A percentile compares a stretch with the other conserved stretches of the same genome.
Conservation (phyloP, 2,113 vertebrate genomes). For the Malurus alboscapulatus region DNA sequence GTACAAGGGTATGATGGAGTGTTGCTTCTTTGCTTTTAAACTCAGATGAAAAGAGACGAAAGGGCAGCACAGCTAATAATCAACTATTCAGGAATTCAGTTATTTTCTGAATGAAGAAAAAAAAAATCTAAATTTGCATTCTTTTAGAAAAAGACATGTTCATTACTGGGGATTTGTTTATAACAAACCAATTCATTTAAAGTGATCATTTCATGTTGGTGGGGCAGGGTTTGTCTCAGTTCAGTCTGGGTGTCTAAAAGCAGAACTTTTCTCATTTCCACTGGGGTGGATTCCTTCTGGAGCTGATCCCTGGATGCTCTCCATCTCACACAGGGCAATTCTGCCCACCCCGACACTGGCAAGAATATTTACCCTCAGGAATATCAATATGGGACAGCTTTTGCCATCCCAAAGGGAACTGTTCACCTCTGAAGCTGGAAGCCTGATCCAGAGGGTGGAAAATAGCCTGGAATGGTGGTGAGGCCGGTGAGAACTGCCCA, state of each 20-base stretch:
- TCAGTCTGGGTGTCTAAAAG: not conserved
- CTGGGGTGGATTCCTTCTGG: not conserved
- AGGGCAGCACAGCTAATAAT: not conserved
- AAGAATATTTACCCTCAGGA: not conserved
- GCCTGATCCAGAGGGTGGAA: not conserved
- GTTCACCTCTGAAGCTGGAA: not conserved
- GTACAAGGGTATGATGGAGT: not conserved
- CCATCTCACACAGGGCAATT: not conserved
- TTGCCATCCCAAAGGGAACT: not conserved
- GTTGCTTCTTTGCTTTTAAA: not conserved
- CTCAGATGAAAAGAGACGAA: not conserved
- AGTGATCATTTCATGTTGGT: not conserved
- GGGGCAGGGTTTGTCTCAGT: not conserved
- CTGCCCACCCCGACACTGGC: not conserved
- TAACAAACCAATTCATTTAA: not conserved
- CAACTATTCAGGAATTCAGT: not conserved
- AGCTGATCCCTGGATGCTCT: not conserved
- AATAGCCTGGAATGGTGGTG: fast-evolving
- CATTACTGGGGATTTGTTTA: not conserved
- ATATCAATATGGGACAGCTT: not conserved
- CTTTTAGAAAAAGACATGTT: not conserved
- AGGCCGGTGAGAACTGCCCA: fast-evolving
- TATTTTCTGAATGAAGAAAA: not conserved
- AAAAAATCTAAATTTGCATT: fast-evolving
- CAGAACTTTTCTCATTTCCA: not conserved